Evolutionary conservation across 2,797 vertebrate species (phyloP), one percentile per base, ranked within the genome.

Genomic region (Natrix natrix): DNA sequence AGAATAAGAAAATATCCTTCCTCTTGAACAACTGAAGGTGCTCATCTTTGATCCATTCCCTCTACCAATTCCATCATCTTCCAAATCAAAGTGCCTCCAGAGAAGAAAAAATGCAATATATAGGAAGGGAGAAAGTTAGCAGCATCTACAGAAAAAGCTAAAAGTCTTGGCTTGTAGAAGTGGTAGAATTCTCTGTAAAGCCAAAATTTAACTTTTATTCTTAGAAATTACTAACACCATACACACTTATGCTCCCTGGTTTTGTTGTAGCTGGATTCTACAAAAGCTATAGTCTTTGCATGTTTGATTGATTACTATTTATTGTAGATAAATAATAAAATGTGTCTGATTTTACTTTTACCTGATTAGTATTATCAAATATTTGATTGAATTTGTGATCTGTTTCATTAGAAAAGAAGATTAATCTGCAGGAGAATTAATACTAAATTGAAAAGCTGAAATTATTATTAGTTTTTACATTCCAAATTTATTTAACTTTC

Each of bases 371-470:
- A 63, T 57, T 5, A n/a, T 92, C 20, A 87, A 86, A 97, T 94
- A 94, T 90, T 93, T 92, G 92, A 0, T 13, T 92, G 88, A 96
- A 95, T 94, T 94, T 94, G 43, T 93, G 95, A 89, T 83, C 94
- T 91, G 88, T 89, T 89, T 91, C n/a, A 74, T 32, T 87, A 89
- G 89, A 95, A 4, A 11, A 20, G 4, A 92, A 55, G 94, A 95
- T 93, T 61, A 90, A 88, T 89, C 95, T 87, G 94, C 91, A 96
- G 93, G 59, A 96, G 78, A 94, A 94, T 95, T 93, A 93, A 94
- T 94, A 83, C 95, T 95, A 92, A 91, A 93, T 1, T 48, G n/a
- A 57, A 43, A 56, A 52, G 4, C 20, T 83, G 37, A 83, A 83
- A 83, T 83, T 48, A 83, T 24, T 22, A 48, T 24, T 43, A 48